Base-by-base conservation (phyloP, 2,888 invertebrate genomes). In the Sinhomidia bicolor region DNA sequence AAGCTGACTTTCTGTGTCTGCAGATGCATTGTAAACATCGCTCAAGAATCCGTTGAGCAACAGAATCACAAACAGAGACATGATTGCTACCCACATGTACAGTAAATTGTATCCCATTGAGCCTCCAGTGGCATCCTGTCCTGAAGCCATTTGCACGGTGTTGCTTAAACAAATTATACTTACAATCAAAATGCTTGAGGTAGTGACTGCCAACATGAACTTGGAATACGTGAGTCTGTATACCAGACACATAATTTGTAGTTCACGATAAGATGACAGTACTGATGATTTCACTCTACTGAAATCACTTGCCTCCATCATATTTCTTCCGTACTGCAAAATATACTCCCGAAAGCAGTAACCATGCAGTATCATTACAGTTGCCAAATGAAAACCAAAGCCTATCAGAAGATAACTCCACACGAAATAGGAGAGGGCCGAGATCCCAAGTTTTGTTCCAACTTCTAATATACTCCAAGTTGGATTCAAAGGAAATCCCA, bases 351-450 rank as follows among this genome's bases (percentile, higher is more conserved):
- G 44, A 36, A 82, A 71, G 12, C 68, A 82, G 17, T 54, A 17
- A 4, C 51, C 68, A 20, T 68, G 68, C 0, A 68, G 2, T 14
- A 68, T 3, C 17, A 29, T 7, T 6, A 36, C 12, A 10, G 54
- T 51, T 7, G 10, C n/a, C 0, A 51, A 5, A 29, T 26, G 12
- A 47, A 65, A 65, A 1, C 23, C 14, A n/a, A 82, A 36, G 32
- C 82, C 82, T 36, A 32, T 51, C n/a, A 71, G 14, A 12, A 82
- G 29, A 29, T 54, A 12, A 51, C 51, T 82, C 82, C 82, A 82
- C 2, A 51, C 36, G 1, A 82, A 32, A 17, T 12, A 54, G 14
- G 68, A 82, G 5, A 71, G 1, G 0, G 36, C n/a, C 1, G 36
- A 10, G 20, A 82, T 51, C n/a, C 68, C 82, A 0, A 68, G 0